Evolutionary conservation across 2,797 vertebrate genomes (phyloP).

Genomic region (Amniataba percoides): DNA sequence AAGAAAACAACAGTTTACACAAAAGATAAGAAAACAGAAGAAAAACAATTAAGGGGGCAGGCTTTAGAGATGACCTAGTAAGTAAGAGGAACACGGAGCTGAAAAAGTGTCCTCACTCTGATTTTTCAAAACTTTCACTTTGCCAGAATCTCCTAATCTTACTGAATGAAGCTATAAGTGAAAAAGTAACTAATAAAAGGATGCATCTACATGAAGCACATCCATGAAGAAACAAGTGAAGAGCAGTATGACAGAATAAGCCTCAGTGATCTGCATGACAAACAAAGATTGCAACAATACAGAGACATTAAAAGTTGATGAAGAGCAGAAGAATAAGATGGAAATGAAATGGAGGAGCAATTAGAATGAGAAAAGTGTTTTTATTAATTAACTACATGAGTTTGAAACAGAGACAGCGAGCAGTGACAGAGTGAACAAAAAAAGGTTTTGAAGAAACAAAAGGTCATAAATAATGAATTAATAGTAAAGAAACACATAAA

Average conservation of each 20-base stretch:
- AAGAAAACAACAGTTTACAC: too few species aligned
- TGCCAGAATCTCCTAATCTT: too few species aligned
- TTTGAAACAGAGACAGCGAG: slow-evolving; percentile 20
- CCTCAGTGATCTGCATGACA: background rate
- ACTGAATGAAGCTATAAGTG: too few species aligned
- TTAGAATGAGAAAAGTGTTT: slow-evolving; percentile 46
- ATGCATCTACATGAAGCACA: background rate
- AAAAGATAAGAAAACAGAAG: too few species aligned
- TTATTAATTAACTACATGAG: slow-evolving; percentile 59
- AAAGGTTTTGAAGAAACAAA: slow-evolving; percentile 3
- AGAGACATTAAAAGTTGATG: slow-evolving; percentile 3
- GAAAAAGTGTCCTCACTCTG: too few species aligned
- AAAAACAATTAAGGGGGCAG: too few species aligned
- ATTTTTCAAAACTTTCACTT: too few species aligned
- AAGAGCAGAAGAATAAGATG: background rate
- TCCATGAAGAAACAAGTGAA: background rate
- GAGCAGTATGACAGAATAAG: background rate
- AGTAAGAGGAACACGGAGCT: too few species aligned
- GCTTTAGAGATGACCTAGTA: too few species aligned
- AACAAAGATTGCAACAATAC: slow-evolving; percentile 6
- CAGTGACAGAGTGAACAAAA: slow-evolving; percentile 30
- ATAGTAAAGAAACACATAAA: background rate
- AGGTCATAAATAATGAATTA: slow-evolving; percentile 18
- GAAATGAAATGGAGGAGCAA: slow-evolving; percentile 51
- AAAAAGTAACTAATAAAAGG: background rate